Evolutionary conservation across 2,797 vertebrate genomes (phyloP), one percentile per base, ranked within the genome.

Genomic region (Pantherophis alleghaniensis): DNA sequence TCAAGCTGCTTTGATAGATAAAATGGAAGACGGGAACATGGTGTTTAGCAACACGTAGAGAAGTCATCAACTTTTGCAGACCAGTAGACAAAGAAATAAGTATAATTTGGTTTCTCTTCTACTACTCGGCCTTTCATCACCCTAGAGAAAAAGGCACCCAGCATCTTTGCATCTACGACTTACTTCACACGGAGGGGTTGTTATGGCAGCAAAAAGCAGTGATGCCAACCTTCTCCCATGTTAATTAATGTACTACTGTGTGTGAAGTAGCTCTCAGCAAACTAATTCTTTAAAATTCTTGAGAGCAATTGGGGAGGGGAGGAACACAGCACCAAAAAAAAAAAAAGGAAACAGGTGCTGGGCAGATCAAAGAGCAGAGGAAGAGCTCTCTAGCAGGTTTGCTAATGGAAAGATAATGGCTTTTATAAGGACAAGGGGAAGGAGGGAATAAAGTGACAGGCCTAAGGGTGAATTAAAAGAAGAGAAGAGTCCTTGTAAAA

Each of bases 401-500:
- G 86, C 95, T 97, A 96, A 97, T 96, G 96, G 97, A 97, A 95
- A 96, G 95, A 96, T 96, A 96, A 97, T 96, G 96, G 95, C 95
- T 95, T 97, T 96, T 94, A 93, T 94, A 94, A 96, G 93, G 92
- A 94, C 90, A 95, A 95, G 92, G 94, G 92, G 90, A 95, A 92
- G 94, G 95, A 94, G 94, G 89, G 95, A 95, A 95, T 93, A 94
- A 96, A 97, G 66, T 94, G 96, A 89, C 91, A 95, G 91, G 94
- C 96, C 95, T 95, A 93, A 92, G 92, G 94, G 95, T 94, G 94
- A 95, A 97, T 96, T 95, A 95, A 96, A 96, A 96, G 94, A 94
- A 91, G 12, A 96, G 95, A 97, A 96, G 87, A 94, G 87, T 92
- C 89, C 93, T 96, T 96, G 91, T 94, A 96, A 97, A 95, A 92